Evolutionary conservation across 2,888 invertebrate genomes (phyloP).

Genomic region (Melanotus villosus): DNA sequence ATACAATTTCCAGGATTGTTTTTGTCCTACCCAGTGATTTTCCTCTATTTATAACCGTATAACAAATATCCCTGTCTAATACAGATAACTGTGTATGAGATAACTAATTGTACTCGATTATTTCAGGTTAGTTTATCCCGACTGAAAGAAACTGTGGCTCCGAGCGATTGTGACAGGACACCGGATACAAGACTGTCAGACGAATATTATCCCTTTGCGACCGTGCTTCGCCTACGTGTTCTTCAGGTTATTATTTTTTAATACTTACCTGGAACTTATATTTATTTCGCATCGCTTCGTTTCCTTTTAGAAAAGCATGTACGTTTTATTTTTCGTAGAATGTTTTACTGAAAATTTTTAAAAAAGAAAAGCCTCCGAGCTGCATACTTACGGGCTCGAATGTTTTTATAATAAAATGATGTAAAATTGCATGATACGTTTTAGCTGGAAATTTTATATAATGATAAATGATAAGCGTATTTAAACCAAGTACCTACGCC

Average conservation of each 20-base stretch:
- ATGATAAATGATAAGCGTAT: too few species aligned
- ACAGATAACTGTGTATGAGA: constrained; percentile 20
- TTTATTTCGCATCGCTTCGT: too few species aligned
- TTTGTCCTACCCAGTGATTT: background rate
- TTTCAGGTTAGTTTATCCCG: constrained; percentile 71
- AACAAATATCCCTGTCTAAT: constrained; percentile 5
- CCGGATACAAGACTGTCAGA: constrained; percentile 54
- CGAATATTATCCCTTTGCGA: constrained; percentile 74
- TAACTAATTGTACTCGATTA: constrained; percentile 46
- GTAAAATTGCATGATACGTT: too few species aligned
- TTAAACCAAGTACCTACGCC: too few species aligned
- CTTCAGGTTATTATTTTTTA: constrained; percentile 68
- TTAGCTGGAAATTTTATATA: too few species aligned
- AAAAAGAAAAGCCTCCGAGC: too few species aligned
- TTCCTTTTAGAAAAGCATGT: too few species aligned
- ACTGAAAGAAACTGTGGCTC: constrained; percentile 73
- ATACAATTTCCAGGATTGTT: background rate
- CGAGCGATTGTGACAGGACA: constrained; percentile 65
- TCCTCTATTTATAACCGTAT: background rate
- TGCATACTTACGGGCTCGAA: too few species aligned
- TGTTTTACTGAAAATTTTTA: too few species aligned
- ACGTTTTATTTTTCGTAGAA: too few species aligned
- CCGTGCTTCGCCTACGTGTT: constrained; percentile 73
- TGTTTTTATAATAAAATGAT: too few species aligned
- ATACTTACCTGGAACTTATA: too few species aligned